Conservation (phyloP, 2,797 vertebrate species). For the Catharus ustulatus region DNA sequence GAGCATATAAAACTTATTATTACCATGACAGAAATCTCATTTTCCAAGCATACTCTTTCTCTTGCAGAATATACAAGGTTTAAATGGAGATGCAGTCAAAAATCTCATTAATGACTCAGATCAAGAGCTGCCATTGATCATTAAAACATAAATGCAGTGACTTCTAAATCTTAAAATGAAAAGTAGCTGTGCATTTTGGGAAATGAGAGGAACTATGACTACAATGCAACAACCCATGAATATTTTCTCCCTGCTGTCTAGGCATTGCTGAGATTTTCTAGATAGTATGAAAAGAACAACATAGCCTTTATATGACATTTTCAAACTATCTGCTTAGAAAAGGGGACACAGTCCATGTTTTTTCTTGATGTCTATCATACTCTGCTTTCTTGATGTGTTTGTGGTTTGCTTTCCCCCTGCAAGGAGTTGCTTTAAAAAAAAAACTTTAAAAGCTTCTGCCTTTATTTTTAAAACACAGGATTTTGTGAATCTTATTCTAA, state of each 20-base stretch:
- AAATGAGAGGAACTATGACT: conserved; percentile 17
- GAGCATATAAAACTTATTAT: conserved; percentile 29
- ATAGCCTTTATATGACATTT: conserved; percentile 12
- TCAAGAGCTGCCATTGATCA: conserved; percentile 48
- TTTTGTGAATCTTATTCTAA: not conserved
- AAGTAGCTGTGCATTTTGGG: conserved; percentile 17
- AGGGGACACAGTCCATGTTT: not conserved
- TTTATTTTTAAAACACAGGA: not conserved
- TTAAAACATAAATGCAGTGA: conserved; percentile 33
- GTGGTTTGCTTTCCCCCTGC: not conserved
- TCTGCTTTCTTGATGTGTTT: not conserved
- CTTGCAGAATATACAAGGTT: not conserved
- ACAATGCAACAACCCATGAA: not conserved
- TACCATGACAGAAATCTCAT: conserved; percentile 36
- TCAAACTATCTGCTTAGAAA: not conserved
- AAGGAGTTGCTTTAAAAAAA: not conserved
- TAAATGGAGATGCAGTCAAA: conserved; percentile 43
- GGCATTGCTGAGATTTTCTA: not conserved
- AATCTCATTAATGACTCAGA: conserved; percentile 60
- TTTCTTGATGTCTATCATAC: not conserved
- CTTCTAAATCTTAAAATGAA: conserved; percentile 55
- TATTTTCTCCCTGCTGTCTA: not conserved
- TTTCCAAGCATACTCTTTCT: conserved; percentile 3
- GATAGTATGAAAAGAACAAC: conserved; percentile 13
- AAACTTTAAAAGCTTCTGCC: not conserved